A percentile compares a stretch with the other conserved stretches of the same genome.
phyloP scores from a whole-genome alignment of 2,113 vertebrate genomes.

The Manacus vitellinus region DNA sequence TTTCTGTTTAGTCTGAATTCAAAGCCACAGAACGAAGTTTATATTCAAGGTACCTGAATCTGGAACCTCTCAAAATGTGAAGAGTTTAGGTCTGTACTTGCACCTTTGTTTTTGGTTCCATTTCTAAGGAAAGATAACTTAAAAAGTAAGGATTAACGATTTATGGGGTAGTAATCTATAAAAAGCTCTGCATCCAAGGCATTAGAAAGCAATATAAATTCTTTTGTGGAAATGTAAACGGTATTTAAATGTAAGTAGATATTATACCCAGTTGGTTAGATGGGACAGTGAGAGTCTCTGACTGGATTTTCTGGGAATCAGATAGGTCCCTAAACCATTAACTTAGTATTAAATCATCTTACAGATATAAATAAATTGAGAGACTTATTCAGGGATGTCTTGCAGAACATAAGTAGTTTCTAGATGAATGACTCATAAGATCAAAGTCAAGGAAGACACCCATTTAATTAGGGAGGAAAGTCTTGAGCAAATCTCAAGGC shows the following conservation, averaged over 20 bases:
- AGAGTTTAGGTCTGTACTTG: background rate
- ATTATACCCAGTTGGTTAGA: slow-evolving; percentile 33
- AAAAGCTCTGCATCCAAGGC: slow-evolving; percentile 22
- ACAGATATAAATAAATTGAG: slow-evolving; percentile 57
- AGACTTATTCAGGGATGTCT: slow-evolving; percentile 35
- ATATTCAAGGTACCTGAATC: background rate
- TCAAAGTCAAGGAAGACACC: slow-evolving; percentile 66
- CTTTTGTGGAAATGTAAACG: slow-evolving; percentile 47
- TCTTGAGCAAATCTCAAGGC: slow-evolving; percentile 38
- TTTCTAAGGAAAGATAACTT: slow-evolving; percentile 22
- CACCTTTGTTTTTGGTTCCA: slow-evolving; percentile 22
- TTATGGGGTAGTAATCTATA: slow-evolving; percentile 34
- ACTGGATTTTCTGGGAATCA: slow-evolving; percentile 50
- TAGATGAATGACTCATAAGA: slow-evolving; percentile 57
- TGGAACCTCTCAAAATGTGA: slow-evolving; percentile 32
- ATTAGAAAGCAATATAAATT: slow-evolving; percentile 64
- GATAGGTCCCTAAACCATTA: slow-evolving; percentile 63
- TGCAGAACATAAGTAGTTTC: slow-evolving; percentile 42
- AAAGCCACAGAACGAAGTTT: slow-evolving; percentile 22
- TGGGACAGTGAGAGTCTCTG: slow-evolving; percentile 3
- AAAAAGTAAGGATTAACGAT: background rate
- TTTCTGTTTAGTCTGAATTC: slow-evolving; percentile 29
- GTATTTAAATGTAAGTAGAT: slow-evolving; percentile 35
- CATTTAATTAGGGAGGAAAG: slow-evolving; percentile 46
- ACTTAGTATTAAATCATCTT: slow-evolving; percentile 50